Conservation (phyloP, 2,888 invertebrate genomes). For the Oegoconia quadripuncta region DNA sequence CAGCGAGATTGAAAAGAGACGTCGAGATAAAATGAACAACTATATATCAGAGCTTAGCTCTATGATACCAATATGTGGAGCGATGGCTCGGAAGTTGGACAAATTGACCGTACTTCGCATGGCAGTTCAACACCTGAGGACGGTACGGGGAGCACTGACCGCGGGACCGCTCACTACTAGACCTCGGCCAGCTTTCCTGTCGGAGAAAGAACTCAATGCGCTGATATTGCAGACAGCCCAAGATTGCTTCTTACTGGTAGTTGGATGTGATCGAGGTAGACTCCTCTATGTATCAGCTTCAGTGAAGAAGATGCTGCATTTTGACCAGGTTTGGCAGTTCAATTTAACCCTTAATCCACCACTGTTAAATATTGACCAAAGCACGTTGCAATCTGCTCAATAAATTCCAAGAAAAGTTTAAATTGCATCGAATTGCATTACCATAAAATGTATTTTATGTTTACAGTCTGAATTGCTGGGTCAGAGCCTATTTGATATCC, state of each 20-base stretch:
- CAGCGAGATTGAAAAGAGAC: constrained; percentile 96
- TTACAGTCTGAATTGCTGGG: constrained; percentile 90
- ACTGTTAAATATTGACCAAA: too few species aligned
- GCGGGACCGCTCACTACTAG: constrained; percentile 85
- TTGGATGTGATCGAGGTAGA: constrained; percentile 94
- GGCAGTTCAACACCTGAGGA: constrained; percentile 95
- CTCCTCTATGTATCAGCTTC: constrained; percentile 95
- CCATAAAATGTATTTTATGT: too few species aligned
- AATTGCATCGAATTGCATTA: too few species aligned
- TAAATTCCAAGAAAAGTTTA: too few species aligned
- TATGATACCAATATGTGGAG: constrained; percentile 96
- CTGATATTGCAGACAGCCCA: constrained; percentile 89
- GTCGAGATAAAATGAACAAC: constrained; percentile 97
- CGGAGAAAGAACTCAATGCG: constrained; percentile 92
- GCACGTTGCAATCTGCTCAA: too few species aligned
- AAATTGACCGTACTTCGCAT: constrained; percentile 93
- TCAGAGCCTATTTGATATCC: constrained; percentile 95
- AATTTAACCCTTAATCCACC: too few species aligned
- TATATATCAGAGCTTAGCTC: constrained; percentile 94
- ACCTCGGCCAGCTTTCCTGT: constrained; percentile 89
- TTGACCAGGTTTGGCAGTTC: constrained; percentile 84
- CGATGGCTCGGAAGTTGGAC: constrained; percentile 95
- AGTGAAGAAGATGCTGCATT: constrained; percentile 89
- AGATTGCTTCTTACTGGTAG: constrained; percentile 95
- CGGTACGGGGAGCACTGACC: constrained; percentile 66